phyloP scores from a whole-genome alignment of 1,140 invertebrate species.

The Drosophila sp. region DNA sequence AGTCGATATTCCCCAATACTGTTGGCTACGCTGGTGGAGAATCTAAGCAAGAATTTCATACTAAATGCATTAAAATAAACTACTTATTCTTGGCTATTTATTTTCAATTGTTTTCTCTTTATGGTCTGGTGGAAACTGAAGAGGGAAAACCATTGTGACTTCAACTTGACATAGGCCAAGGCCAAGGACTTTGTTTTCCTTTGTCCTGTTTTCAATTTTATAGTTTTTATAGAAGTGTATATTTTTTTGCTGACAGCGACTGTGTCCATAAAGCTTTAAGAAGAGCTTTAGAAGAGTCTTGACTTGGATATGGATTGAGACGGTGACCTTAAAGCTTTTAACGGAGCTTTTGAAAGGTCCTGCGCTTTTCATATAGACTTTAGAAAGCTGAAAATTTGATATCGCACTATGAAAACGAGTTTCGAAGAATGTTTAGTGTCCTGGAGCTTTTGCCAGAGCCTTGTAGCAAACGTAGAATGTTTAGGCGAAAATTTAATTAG shows the following conservation, averaged over 20 bases:
- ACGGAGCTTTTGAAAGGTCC: too few relatives aligned
- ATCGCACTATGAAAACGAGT: too few relatives aligned
- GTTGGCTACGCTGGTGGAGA: constrained; percentile 25
- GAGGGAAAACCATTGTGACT: background rate
- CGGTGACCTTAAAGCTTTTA: background rate
- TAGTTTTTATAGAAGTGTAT: background rate
- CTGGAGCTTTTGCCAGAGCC: too few relatives aligned
- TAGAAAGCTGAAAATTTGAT: too few relatives aligned
- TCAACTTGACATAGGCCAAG: background rate
- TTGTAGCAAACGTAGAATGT: too few relatives aligned
- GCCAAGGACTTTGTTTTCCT: background rate
- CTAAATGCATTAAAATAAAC: background rate
- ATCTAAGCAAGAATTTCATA: background rate
- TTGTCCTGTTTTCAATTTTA: background rate
- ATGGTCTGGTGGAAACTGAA: constrained; percentile 6
- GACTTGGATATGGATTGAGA: background rate
- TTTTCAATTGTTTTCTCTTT: constrained; percentile 10
- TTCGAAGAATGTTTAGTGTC: too few relatives aligned
- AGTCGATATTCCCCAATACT: constrained; percentile 70
- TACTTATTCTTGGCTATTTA: background rate
- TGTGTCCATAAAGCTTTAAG: background rate
- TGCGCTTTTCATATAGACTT: too few relatives aligned
- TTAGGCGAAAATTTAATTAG: background rate
- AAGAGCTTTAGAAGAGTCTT: background rate
- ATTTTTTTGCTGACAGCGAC: background rate